Base-by-base conservation (phyloP, 1,140 invertebrate species). In the Pogonus chalceus region DNA sequence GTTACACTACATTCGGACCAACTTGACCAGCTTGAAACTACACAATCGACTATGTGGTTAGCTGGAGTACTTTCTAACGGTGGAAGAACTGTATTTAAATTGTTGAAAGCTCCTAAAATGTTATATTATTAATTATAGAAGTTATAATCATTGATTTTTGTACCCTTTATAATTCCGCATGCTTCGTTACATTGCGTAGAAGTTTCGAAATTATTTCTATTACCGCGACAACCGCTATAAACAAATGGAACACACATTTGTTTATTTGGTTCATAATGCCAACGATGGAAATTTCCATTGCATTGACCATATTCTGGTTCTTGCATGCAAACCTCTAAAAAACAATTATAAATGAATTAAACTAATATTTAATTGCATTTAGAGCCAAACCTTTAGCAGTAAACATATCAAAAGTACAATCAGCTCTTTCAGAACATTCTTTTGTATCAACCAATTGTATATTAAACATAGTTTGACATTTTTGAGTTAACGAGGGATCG, bases 201-300 rank as follows among this genome's bases (percentile, higher is more conserved):
- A 1, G 80, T 84, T 51, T 85, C 72, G 73, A 93, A 95, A 72
- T 92, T 93, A 68, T 95, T 95, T 61, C 79, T 78, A 69, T 89
- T 92, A n/a, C 90, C 90, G 35, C 85, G 76, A 65, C 94, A 96
- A 39, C 93, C 92, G 18, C 90, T 86, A 72, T 92, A 97, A 20
- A 72, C 75, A 68, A 97, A 96, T 20, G 83, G 79, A 20, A 84
- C 71, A 67, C 92, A 96, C 67, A 81, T 84, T 48, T 79, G 72
- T 62, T 84, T 82, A 20, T 73, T 70, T 0, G 76, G 63, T 67
- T 92, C 83, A 71, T 87, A 96, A 51, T 86, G 83, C 84, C 87
- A 96, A 39, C 90, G 78, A 59, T 83, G 79, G 65, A 88, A 90
- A 59, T 80, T 78, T 1, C 88, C 89, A 49, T 85, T 77, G 67